These are phyloP conservation scores for Pteromalus puparum DNA, from an alignment of 1,140 invertebrate genomes.

Conservation along the genomic window DNA sequence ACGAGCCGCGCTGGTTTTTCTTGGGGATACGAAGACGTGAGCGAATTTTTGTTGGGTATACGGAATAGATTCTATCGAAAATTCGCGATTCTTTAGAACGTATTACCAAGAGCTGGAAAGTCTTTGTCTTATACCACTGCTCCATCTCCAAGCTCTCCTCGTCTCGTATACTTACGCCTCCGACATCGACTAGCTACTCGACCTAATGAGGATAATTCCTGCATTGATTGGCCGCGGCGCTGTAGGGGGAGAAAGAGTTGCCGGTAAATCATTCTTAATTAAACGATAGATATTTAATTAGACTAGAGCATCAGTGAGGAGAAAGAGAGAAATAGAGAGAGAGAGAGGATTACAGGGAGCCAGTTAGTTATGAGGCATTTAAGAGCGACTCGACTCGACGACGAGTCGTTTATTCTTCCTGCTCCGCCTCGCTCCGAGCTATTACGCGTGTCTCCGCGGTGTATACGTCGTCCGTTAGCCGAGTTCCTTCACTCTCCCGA, in stretches of 20 bases:
- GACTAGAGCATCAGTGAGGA: slow-evolving; percentile 45
- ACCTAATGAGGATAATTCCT: slow-evolving; percentile 74
- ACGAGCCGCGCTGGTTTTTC: slow-evolving; percentile 3
- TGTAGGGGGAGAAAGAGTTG: neutral
- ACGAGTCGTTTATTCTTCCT: slow-evolving; percentile 44
- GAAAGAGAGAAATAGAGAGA: neutral
- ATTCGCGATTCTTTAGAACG: too few species aligned
- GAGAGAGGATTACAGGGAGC: slow-evolving; percentile 53
- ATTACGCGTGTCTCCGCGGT: neutral
- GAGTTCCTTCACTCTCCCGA: neutral
- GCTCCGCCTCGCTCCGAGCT: slow-evolving; percentile 22
- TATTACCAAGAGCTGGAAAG: neutral
- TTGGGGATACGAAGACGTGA: neutral
- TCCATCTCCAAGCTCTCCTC: neutral
- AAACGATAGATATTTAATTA: slow-evolving; percentile 73
- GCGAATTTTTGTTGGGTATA: too few species aligned
- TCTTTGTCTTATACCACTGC: neutral
- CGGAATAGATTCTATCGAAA: too few species aligned
- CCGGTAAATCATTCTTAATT: slow-evolving; percentile 73
- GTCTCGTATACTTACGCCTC: neutral
- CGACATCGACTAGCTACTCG: slow-evolving; percentile 31
- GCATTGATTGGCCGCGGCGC: slow-evolving; percentile 69
- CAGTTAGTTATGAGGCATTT: slow-evolving; percentile 70
- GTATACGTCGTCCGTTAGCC: slow-evolving; percentile 27
- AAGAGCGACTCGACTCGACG: slow-evolving; percentile 50